Evolutionary conservation across 2,797 vertebrate genomes (phyloP).

Genomic region (Chelidonichthys spinosus): DNA sequence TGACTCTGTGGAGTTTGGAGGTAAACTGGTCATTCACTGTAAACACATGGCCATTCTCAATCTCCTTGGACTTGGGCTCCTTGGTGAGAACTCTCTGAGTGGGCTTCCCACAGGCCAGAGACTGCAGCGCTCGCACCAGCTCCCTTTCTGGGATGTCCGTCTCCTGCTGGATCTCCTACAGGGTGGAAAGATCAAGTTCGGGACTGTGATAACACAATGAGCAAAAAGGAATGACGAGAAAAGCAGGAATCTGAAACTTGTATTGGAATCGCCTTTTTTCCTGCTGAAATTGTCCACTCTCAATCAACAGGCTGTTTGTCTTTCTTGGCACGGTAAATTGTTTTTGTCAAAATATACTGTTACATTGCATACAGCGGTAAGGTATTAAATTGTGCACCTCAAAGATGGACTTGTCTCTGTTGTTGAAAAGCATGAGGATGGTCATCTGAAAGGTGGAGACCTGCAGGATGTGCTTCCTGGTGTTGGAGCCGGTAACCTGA

Average conservation of each 20-base stretch:
- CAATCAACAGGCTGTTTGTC: not conserved
- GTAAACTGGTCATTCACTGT: conserved; percentile 99
- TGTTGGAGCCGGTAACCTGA: conserved; percentile 98
- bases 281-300: not conserved
- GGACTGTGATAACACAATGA: not conserved
- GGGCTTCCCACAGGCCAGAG: conserved; percentile 94
- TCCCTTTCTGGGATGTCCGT: conserved; percentile 99
- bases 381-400: conserved; percentile 86
- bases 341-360: not conserved
- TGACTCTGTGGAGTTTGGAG: conserved; percentile 98
- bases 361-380: not conserved
- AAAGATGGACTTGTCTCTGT: conserved; percentile 97
- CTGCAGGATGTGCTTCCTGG: conserved; percentile 98
- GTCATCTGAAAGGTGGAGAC: conserved; percentile 99
- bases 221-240: not conserved
- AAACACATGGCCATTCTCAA: conserved; percentile 98
- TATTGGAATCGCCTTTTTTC: not conserved
- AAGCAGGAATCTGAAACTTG: not conserved
- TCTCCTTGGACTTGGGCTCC: conserved; percentile 99
- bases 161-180: conserved; percentile 98
- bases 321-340: not conserved
- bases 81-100: conserved; percentile 99
- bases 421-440: conserved; percentile 99
- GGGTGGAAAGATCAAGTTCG: not conserved
- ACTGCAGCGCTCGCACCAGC: conserved; percentile 95